A percentile compares a stretch with the other conserved stretches of the same genome.
These are phyloP conservation scores for Aspiorhynchus laticeps DNA, from an alignment of 2,113 vertebrate species.

Conservation along the genomic window DNA sequence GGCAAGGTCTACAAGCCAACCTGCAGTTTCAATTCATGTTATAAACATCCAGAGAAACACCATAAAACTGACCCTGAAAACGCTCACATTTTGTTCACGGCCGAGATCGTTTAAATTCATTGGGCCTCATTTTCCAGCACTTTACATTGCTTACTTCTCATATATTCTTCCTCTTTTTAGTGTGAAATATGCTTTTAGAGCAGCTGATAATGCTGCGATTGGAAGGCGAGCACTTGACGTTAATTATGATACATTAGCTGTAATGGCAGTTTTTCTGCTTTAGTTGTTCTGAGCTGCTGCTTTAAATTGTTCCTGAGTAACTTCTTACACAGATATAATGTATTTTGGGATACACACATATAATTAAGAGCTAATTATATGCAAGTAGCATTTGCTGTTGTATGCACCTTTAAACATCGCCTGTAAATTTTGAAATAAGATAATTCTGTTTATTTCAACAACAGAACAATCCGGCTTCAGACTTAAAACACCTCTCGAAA, in stretches of 20 bases:
- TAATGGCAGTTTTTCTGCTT: slow-evolving; percentile 7
- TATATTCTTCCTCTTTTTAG: not conserved
- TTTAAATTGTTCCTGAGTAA: not conserved
- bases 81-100: not conserved
- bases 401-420: slow-evolving; percentile 5
- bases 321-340: slow-evolving; percentile 14
- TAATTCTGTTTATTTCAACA: slow-evolving; percentile 22
- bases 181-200: slow-evolving; percentile 38
- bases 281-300: not conserved
- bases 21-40: slow-evolving; percentile 60
- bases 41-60: slow-evolving; percentile 59
- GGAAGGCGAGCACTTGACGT: slow-evolving; percentile 19
- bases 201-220: slow-evolving; percentile 9
- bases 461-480: not conserved
- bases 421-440: not conserved
- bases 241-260: slow-evolving; percentile 36
- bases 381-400: not conserved
- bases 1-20: slow-evolving; percentile 67
- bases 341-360: not conserved
- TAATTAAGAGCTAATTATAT: not conserved
- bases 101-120: slow-evolving; percentile 8
- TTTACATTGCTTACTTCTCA: slow-evolving; percentile 27
- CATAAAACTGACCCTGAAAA: slow-evolving; percentile 4
- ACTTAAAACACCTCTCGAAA: slow-evolving; percentile 14
- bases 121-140: slow-evolving; percentile 61